Evolutionary conservation across 64 coral and sea anemone species (phyloP).

Genomic region (Stichodactyla mertensii): DNA sequence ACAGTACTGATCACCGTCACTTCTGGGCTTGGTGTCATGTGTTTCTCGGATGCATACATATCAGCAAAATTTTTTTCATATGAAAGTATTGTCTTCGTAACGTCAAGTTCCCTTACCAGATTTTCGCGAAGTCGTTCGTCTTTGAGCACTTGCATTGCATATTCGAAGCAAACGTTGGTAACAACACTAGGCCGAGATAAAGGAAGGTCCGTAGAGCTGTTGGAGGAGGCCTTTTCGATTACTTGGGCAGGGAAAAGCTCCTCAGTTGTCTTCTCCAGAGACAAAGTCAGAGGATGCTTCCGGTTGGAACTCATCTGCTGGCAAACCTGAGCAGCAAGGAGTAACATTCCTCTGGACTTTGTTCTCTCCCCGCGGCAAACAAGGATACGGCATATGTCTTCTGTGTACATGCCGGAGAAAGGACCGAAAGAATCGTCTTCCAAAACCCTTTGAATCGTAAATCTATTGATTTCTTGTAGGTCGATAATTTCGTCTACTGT

Average conservation of each 20-base stretch:
- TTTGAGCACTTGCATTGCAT: neutral
- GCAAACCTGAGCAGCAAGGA: neutral
- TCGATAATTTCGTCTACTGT: neutral
- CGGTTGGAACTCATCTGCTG: neutral
- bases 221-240: neutral
- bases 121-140: neutral
- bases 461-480: neutral
- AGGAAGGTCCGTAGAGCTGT: neutral
- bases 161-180: neutral
- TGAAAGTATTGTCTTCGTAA: neutral
- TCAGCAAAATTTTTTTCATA: neutral
- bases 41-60: neutral
- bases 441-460: neutral
- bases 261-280: neutral
- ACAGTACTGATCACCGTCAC: neutral
- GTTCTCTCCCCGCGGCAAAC: neutral
- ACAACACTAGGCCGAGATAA: neutral
- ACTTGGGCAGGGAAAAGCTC: neutral
- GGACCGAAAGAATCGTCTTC: neutral
- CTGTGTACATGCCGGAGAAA: neutral
- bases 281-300: neutral
- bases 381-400: neutral
- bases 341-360: neutral
- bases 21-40: neutral
- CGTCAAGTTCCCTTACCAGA: neutral